A percentile compares a stretch with the other conserved stretches of the same genome.
Evolutionary conservation across 2,113 vertebrate genomes (phyloP).

Genomic region (Oryzias melastigma): DNA sequence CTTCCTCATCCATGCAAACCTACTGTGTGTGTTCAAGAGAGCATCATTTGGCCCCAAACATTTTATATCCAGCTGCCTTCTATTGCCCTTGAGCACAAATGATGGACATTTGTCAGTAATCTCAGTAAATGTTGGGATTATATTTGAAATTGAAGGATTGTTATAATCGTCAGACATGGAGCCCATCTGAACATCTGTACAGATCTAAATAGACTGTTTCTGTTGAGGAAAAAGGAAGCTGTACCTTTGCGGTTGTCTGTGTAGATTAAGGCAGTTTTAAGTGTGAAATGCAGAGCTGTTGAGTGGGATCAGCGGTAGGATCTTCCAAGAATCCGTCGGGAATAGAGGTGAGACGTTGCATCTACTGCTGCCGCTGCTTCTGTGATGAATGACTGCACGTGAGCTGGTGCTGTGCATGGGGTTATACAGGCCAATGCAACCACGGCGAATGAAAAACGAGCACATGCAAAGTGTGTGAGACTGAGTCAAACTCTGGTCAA

Average conservation of each 20-base stretch:
- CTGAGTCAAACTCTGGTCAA: conserved; percentile 34
- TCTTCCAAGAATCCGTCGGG: conserved; percentile 15
- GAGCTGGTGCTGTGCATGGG: conserved; percentile 18
- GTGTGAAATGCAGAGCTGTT: conserved; percentile 25
- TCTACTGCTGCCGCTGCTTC: conserved; percentile 3
- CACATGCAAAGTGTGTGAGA: neutral
- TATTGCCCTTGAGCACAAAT: neutral
- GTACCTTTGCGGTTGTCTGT: conserved; percentile 5
- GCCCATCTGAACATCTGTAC: neutral
- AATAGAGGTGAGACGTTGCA: conserved; percentile 6
- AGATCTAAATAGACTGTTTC: neutral
- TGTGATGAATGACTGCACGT: conserved; percentile 39
- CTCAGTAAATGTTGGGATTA: conserved; percentile 4
- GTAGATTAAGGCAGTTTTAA: neutral
- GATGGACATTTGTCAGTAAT: conserved; percentile 2
- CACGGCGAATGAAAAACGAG: neutral
- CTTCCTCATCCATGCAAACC: too few species aligned
- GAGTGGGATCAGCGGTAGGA: conserved; percentile 33
- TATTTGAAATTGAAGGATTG: neutral
- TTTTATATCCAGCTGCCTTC: neutral
- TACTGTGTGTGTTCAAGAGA: too few species aligned
- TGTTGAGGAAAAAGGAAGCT: conserved; percentile 10
- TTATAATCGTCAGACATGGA: conserved; percentile 1
- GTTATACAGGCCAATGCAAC: conserved; percentile 5
- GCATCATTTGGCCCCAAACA: neutral